Base-by-base conservation (phyloP, 2,113 vertebrate genomes). In the Paramisgurnus dabryanus region DNA sequence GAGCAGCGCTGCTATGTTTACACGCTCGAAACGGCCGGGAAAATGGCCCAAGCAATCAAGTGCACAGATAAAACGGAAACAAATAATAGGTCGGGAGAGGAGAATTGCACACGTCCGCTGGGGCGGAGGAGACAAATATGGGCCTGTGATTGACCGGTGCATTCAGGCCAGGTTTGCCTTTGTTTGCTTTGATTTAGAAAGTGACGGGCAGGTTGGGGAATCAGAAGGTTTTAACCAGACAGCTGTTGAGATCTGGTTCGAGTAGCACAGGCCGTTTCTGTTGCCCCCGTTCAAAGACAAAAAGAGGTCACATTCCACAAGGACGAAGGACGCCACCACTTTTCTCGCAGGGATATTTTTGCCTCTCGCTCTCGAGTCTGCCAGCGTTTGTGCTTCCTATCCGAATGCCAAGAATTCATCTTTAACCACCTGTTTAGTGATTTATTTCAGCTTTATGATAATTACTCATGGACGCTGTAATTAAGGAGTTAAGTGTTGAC, bases 201-300 rank as follows among this genome's bases (percentile, higher is more conserved):
- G 6, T 57, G 64, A 58, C 17, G 57, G 70, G 34, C 71, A 45
- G 79, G 40, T 58, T 63, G 55, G 55, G 55, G 55, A 58, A n/a
- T 15, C 7, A 9, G 63, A 40, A 65, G 40, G 67, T 18, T 74
- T 45, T 79, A 87, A 85, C 73, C 6, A 67, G 81, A 70, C 87
- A 87, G 86, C 86, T 88, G 85, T 74, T 41, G 65, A 58, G 78
- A 82, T 85, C 85, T 74, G 85, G 45, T 79, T 2, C 80, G 82
- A 34, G 47, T 78, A 39, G 77, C 77, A 9, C 34, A 45, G 82
- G 79, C 84, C 57, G 41, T 84, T 83, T 87, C 80, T 81, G 47
- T 83, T 76, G n/a, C 87, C 76, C 72, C 70, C 61, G 85, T 85
- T 89, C 86, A 85, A 82, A 67, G 17, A 73, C 45, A 64, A 43